Percentiles rank a stretch among this genome's conserved stretches.
These are phyloP conservation scores for Diphyllodes magnificus DNA, from an alignment of 2,113 vertebrate species.

Conservation along the genomic window DNA sequence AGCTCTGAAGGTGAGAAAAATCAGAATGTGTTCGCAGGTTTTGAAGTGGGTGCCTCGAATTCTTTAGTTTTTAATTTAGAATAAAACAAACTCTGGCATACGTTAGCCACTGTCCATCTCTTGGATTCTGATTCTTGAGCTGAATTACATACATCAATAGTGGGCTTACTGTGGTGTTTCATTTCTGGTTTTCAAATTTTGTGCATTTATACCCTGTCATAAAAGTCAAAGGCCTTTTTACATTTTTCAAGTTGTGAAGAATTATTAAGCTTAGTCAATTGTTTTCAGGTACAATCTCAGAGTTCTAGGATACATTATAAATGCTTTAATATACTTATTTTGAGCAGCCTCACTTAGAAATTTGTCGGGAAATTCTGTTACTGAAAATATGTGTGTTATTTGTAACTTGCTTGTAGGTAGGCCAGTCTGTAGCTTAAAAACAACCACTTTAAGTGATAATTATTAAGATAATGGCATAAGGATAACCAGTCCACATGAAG, in stretches of 20 bases:
- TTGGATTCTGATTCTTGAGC: not conserved
- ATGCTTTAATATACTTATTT: not conserved
- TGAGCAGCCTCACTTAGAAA: not conserved
- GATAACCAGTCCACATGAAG: not conserved
- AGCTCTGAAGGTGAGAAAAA: constrained; percentile 83
- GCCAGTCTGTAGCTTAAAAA: not conserved
- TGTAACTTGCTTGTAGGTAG: not conserved
- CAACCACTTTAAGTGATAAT: not conserved
- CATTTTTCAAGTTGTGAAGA: not conserved
- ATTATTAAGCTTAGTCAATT: not conserved
- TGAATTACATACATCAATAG: not conserved
- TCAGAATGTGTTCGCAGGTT: not conserved
- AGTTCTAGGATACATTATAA: not conserved
- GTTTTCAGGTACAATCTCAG: not conserved
- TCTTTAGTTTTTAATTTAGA: not conserved
- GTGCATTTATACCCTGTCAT: not conserved
- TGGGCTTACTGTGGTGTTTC: not conserved
- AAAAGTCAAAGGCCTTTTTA: not conserved
- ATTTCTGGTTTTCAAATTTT: not conserved
- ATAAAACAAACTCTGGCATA: not conserved
- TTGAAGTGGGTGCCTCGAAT: not conserved
- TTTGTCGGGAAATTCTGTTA: not conserved
- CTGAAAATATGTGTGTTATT: not conserved
- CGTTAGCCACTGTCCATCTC: not conserved
- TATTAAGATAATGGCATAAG: not conserved